These are phyloP conservation scores for Daboia siamensis DNA, from an alignment of 2,113 vertebrate genomes.

Conservation along the genomic window DNA sequence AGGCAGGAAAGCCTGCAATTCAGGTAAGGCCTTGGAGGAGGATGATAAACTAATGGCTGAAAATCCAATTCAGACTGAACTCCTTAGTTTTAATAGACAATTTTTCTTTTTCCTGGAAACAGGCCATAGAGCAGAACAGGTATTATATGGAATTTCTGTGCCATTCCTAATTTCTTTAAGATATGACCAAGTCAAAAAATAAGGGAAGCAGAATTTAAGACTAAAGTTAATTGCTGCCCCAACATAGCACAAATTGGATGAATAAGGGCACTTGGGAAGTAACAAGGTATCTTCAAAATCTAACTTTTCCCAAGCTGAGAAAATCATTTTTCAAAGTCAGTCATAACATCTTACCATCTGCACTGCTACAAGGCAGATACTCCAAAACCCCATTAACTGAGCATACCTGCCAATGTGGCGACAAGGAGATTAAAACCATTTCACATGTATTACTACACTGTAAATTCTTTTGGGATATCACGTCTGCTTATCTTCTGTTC, in stretches of 20 bases:
- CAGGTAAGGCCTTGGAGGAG: neutral
- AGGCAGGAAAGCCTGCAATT: neutral
- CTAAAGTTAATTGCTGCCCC: neutral
- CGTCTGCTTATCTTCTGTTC: neutral
- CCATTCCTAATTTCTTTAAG: neutral
- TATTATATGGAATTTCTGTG: neutral
- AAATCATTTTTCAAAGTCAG: neutral
- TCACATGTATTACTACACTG: neutral
- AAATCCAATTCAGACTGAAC: neutral
- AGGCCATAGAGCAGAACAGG: neutral
- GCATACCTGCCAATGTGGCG: neutral
- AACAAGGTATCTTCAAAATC: neutral
- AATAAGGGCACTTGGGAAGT: neutral
- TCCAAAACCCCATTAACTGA: neutral
- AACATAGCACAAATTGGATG: neutral
- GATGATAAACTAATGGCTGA: neutral
- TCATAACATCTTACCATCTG: neutral
- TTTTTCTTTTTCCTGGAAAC: neutral
- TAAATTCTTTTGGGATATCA: neutral
- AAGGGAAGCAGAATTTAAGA: neutral
- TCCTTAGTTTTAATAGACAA: neutral
- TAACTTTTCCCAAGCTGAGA: neutral
- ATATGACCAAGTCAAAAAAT: neutral
- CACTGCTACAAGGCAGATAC: neutral
- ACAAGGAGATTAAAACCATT: neutral